These are phyloP conservation scores for Andrena fulva DNA, from an alignment of 2,888 invertebrate species.

Conservation along the genomic window DNA sequence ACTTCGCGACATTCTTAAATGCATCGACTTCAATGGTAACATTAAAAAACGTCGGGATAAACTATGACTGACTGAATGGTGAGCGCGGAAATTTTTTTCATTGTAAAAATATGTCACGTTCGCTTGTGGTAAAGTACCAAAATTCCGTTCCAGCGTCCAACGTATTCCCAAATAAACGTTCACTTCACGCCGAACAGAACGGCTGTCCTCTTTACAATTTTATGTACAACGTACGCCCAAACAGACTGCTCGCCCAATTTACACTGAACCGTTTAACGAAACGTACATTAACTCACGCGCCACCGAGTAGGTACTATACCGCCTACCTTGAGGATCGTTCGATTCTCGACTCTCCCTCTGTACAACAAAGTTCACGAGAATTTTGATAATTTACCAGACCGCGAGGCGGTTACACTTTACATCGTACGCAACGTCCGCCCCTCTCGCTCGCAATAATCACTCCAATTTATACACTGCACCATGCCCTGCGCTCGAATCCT, in stretches of 20 bases:
- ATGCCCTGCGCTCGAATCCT: constrained; percentile 16
- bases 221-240: too few species aligned
- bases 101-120: constrained; percentile 67
- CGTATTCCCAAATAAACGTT: neutral
- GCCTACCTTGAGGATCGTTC: neutral
- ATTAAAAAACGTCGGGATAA: constrained; percentile 50
- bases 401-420: constrained; percentile 26
- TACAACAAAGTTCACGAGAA: constrained; percentile 11
- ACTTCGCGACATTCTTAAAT: constrained; percentile 58
- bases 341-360: neutral
- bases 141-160: constrained; percentile 26
- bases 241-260: neutral
- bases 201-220: too few species aligned
- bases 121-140: constrained; percentile 46
- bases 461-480: constrained; percentile 45
- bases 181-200: too few species aligned
- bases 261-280: too few species aligned
- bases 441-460: constrained; percentile 32
- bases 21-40: constrained; percentile 56
- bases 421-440: constrained; percentile 28
- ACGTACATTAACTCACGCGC: neutral
- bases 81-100: constrained; percentile 43
- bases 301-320: constrained; percentile 22
- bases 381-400: constrained; percentile 43
- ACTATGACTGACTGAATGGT: constrained; percentile 47